phyloP scores from a whole-genome alignment of 2,113 vertebrate species.

The Triplophysa rosa region DNA sequence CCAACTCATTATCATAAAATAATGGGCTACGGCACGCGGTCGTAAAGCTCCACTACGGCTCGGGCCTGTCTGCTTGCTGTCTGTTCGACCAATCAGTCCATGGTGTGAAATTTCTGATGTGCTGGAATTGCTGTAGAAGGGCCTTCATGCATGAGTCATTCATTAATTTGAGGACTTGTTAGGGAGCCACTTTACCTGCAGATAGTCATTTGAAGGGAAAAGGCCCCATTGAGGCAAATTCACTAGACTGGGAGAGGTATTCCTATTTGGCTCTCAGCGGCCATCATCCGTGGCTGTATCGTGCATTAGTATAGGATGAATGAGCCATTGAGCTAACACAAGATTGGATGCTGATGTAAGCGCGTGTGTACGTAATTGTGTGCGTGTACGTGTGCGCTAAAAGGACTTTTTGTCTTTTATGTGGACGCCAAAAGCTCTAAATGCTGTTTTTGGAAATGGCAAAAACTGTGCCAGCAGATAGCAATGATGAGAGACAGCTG shows the following conservation, averaged over 20 bases:
- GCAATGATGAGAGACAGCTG: slow-evolving; percentile 36
- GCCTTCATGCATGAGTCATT: slow-evolving; percentile 57
- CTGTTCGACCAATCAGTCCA: slow-evolving; percentile 48
- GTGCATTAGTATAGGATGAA: slow-evolving; percentile 49
- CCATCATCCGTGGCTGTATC: slow-evolving; percentile 47
- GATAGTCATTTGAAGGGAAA: slow-evolving; percentile 49
- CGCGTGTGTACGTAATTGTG: slow-evolving; percentile 18
- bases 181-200: slow-evolving; percentile 51
- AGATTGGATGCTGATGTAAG: slow-evolving; percentile 39
- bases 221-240: slow-evolving; percentile 44
- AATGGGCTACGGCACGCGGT: slow-evolving; percentile 66
- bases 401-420: slow-evolving; percentile 35
- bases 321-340: slow-evolving; percentile 45
- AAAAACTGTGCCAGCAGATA: slow-evolving; percentile 32
- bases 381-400: not conserved
- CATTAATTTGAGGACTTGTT: slow-evolving; percentile 62
- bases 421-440: slow-evolving; percentile 30
- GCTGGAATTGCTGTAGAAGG: slow-evolving; percentile 55
- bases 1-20: slow-evolving; percentile 76
- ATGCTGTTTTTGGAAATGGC: slow-evolving; percentile 33
- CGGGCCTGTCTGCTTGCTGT: slow-evolving; percentile 32
- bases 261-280: slow-evolving; percentile 31
- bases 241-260: slow-evolving; percentile 44
- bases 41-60: slow-evolving; percentile 45
- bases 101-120: slow-evolving; percentile 46